phyloP scores from a whole-genome alignment of 2,888 invertebrate genomes.

The Parascotia fuliginaria region DNA sequence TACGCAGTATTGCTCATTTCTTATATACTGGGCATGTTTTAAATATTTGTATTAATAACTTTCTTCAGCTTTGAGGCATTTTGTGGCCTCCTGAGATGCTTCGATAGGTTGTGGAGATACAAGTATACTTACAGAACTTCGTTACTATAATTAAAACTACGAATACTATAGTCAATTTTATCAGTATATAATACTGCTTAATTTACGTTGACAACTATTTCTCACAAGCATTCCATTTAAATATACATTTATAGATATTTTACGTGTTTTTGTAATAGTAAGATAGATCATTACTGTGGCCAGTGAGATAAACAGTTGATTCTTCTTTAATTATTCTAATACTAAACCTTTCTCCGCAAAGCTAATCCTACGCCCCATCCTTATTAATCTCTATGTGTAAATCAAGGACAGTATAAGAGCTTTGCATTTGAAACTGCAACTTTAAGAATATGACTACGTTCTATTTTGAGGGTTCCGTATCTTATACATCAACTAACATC shows the following conservation, averaged over 20 bases:
- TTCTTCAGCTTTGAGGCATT: background rate
- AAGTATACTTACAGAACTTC: conserved; percentile 26
- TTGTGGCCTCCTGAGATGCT: conserved; percentile 9
- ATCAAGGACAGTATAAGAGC: background rate
- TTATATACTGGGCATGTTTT: conserved; percentile 8
- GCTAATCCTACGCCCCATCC: too few species aligned
- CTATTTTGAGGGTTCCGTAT: conserved; percentile 12
- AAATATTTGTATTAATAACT: background rate
- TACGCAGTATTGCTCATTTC: conserved; percentile 7
- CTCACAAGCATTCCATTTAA: conserved; percentile 34
- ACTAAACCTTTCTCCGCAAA: too few species aligned
- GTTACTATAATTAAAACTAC: background rate
- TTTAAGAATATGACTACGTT: background rate
- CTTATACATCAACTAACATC: background rate
- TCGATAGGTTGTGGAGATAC: conserved; percentile 33
- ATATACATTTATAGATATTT: conserved; percentile 11
- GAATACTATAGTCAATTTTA: conserved; percentile 8
- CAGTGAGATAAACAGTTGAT: background rate
- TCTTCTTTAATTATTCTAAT: too few species aligned
- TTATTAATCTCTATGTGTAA: too few species aligned
- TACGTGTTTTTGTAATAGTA: conserved; percentile 7
- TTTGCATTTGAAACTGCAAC: background rate
- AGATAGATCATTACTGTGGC: background rate
- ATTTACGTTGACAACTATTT: conserved; percentile 12
- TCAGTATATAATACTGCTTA: conserved; percentile 17